Percentiles rank a stretch among this genome's conserved stretches.
Conservation (phyloP, 2,113 vertebrate genomes). For the Microcebus jonahi region DNA sequence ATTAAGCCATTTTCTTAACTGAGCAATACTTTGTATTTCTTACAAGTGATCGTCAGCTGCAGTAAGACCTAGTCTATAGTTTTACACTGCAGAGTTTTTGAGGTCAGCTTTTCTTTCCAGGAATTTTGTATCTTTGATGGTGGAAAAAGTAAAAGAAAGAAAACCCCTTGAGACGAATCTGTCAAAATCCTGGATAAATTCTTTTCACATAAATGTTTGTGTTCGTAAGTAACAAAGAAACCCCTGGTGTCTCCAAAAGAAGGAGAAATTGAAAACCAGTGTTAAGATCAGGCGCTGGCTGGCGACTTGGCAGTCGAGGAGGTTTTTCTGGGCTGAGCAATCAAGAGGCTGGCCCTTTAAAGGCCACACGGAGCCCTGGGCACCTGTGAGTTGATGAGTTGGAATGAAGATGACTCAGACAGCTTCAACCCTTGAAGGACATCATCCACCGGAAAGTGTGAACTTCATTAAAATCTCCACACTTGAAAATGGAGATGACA, state of each 20-base stretch:
- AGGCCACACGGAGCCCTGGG: slow-evolving; percentile 34
- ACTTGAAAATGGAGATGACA: slow-evolving; percentile 20
- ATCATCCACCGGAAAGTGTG: background rate
- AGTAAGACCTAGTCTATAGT: background rate
- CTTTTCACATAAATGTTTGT: background rate
- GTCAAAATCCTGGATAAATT: background rate
- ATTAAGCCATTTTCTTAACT: background rate
- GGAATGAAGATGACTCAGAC: slow-evolving; percentile 29
- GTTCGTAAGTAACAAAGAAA: background rate
- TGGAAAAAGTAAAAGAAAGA: background rate
- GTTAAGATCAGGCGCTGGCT: background rate
- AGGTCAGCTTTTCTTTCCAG: background rate
- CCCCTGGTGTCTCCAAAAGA: background rate
- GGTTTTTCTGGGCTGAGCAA: background rate
- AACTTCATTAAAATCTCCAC: background rate
- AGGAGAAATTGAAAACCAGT: background rate
- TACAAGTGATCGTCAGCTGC: background rate
- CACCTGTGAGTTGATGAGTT: background rate
- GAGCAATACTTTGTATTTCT: slow-evolving; percentile 3
- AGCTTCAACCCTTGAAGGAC: background rate
- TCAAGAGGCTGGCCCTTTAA: slow-evolving; percentile 47
- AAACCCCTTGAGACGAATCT: background rate
- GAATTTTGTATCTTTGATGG: slow-evolving; percentile 4
- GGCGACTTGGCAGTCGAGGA: background rate
- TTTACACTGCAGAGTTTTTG: background rate